Base-by-base conservation (phyloP, 1,140 invertebrate genomes). In the Apocrypta bakeri region DNA sequence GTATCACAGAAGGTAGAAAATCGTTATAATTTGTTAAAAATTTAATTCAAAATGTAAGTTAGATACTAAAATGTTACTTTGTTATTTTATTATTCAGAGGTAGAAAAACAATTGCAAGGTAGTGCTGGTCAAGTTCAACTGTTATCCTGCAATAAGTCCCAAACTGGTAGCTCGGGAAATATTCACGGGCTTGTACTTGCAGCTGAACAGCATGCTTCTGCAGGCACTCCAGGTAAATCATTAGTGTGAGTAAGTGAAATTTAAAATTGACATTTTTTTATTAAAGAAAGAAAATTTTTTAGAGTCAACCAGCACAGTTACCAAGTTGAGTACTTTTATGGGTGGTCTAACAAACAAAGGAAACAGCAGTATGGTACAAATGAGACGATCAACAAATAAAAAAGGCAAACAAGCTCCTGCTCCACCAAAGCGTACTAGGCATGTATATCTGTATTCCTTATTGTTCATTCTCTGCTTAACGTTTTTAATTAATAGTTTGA, bases 331-430 rank as follows among this genome's bases (percentile, higher is more conserved):
- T 84, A 96, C 95, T 25, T 96, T 96, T 88, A 94, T 94, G 85
- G 92, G 93, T 74, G 93, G 93, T 83, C 91, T 91, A 74, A 90
- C 93, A 31, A 93, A 87, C 74, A 91, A 93, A 84, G 94, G 93
- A 82, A 94, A 92, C 68, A 94, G 92, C 75, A 93, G 93, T 78
- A 90, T 94, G 82, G 97, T 98, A 56, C 97, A 97, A 91, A 95
- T 98, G 94, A 93, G 97, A 83, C 93, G 96, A 87, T 96, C 96
- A 42, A 97, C 96, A 71, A 97, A 97, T 90, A 95, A 96, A 84
- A 96, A 96, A 88, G 97, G 97, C 84, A 98, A 98, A 90, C 96
- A 97, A 89, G 97, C 97, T n/a, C 98, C 98, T 31, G 97, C 97
- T 4, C 98, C 98, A 83, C 98, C 98, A 6, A 98, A 98, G 92